Base-by-base conservation (phyloP, 2,888 invertebrate species). In the Anthoptus insignis region DNA sequence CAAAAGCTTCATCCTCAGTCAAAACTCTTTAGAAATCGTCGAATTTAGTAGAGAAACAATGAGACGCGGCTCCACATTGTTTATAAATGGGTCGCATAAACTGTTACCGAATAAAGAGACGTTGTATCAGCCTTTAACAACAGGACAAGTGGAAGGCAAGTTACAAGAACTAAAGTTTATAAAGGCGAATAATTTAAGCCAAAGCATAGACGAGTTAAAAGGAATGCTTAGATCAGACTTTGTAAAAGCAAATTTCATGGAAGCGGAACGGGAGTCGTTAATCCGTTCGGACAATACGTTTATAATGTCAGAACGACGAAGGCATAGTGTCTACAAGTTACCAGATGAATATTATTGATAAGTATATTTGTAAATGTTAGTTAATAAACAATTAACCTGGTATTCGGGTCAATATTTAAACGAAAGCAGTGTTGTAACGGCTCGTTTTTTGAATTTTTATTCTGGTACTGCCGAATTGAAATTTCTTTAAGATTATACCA, bases 21-120 rank as follows among this genome's bases (percentile, higher is more conserved):
- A 95, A 29, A 95, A 96, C 75, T 95, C 96, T 0, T 91, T 96
- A 34, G 97, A 97, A 81, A 96, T 97, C 24, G 94, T 97, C 9
- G 97, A 97, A 79, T 93, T 97, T 67, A 97, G 97, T 0, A 94
- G 96, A 75, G 95, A 95, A 57, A 96, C 96, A 0, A 84, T 97
- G 14, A 86, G 96, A 54, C 91, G 97, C 14, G 95, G 96, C 14
- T 95, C 96, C 0, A 94, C 94, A 0, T 80, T 95, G 5, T 88
- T 95, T 19, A 87, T 94, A 0, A 94, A 94, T 66, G 94, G 95
- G 0, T 94, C 95, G 9, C 95, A 95, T 65, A 90, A 94, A 65
- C 81, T 95, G 13, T 81, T 96, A n/a, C 89, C 94, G 14, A 90
- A 45, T 45, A 45, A 94, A 54, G 96, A 96, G 1, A 59, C 72